A percentile compares a stretch with the other conserved stretches of the same genome.
Evolutionary conservation across 2,113 vertebrate species (phyloP).

Genomic region (Clarias magur): DNA sequence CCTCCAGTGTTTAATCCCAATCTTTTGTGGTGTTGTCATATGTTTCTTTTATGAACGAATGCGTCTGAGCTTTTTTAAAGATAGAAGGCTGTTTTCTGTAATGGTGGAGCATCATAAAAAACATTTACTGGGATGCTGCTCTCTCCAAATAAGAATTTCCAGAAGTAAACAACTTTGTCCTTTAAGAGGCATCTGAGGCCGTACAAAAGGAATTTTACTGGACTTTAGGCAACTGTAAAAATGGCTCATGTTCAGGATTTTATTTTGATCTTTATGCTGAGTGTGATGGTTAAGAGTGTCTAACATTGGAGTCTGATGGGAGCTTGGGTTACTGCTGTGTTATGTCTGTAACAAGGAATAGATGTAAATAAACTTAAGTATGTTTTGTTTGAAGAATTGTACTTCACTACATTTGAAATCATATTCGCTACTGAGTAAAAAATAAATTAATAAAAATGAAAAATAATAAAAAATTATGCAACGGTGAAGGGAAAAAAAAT

Average conservation of each 20-base stretch:
- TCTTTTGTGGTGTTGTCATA: too few species aligned
- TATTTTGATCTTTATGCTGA: conserved; percentile 1
- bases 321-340: not conserved
- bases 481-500: too few species aligned
- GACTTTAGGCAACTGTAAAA: conserved; percentile 42
- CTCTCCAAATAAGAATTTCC: not conserved
- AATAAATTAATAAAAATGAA: too few species aligned
- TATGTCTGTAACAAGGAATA: not conserved
- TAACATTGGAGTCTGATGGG: not conserved
- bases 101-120: conserved; percentile 17
- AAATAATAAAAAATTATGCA: too few species aligned
- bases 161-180: not conserved
- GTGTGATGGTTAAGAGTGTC: conserved; percentile 5
- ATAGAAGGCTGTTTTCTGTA: conserved; percentile 16
- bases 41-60: conserved; percentile 30
- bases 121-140: conserved; percentile 13
- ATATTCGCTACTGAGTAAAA: too few species aligned
- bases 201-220: not conserved
- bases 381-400: too few species aligned
- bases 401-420: too few species aligned
- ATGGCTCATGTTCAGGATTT: conserved; percentile 18
- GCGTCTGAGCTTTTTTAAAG: conserved; percentile 1
- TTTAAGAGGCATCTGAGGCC: not conserved
- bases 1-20: too few species aligned
- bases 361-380: not conserved